Evolutionary conservation across 1,140 invertebrate genomes (phyloP), one percentile per base, ranked within the genome.

Genomic region (Musca vetustissima): DNA sequence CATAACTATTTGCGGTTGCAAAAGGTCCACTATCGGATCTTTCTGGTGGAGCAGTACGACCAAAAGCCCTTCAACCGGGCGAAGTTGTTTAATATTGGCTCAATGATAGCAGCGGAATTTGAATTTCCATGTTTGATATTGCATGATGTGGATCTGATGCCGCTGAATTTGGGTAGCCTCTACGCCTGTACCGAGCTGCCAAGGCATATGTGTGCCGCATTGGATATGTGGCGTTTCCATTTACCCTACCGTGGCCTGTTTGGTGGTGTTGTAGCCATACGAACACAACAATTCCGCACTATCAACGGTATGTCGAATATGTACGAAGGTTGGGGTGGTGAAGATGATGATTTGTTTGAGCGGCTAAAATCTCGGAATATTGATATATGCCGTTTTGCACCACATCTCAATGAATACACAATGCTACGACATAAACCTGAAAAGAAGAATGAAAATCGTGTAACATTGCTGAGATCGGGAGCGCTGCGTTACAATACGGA

Each of bases 71-170:
- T 98, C 77, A 99, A 98, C 85, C 88, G 95, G 76, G 97, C 93
- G 0, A 94, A 95, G 81, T 86, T 99, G 9, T 91, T 98, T 75
- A 98, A 99, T 81, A 90, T 96, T 71, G 97, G 95, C 1, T 96
- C 94, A 71, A 81, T 86, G 4, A 90, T 94, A 75, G 93, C 94
- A 0, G 87, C 89, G 36, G 87, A 86, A 67, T 83, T 85, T 55
- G 87, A 89, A 57, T 95, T 90, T 83, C 89, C 93, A 24, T 99
- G 97, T 78, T 89, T 97, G 57, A 90, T 98, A 64, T 92, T 99
- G 75, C 96, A 98, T 83, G 96, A 99, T 81, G 93, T 98, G 50
- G 96, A 99, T 85, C 83, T 98, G 19, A 86, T 98, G 67, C 97
- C 97, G 13, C 87, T 97, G 72, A 93, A 93, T 83, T 88, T 89